Conservation (phyloP, 2,888 invertebrate species). For the Mayetiola destructor region DNA sequence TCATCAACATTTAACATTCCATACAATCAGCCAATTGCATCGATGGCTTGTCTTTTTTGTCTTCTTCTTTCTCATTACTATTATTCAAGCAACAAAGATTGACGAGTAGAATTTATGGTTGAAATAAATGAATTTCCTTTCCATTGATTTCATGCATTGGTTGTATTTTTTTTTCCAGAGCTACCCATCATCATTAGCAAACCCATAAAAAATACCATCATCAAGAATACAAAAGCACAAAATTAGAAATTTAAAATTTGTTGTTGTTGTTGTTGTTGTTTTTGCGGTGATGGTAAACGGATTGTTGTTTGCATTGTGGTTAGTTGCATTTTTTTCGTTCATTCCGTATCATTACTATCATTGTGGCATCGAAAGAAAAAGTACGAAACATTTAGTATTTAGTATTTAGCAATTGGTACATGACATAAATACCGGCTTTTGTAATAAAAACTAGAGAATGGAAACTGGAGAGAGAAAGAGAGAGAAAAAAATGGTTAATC, state of each 20-base stretch:
- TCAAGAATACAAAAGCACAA: conserved; percentile 1
- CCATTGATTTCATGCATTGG: too few relatives aligned
- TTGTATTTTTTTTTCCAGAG: too few relatives aligned
- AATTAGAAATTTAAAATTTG: conserved; percentile 9
- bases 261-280: background rate
- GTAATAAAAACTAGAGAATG: background rate
- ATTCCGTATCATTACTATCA: too few relatives aligned
- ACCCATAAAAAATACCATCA: background rate
- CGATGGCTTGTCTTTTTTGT: too few relatives aligned
- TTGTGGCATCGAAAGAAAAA: conserved; percentile 1
- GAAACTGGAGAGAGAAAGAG: background rate
- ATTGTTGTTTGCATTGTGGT: background rate
- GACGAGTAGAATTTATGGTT: too few relatives aligned
- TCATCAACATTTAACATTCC: too few relatives aligned
- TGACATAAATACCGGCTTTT: conserved; percentile 12
- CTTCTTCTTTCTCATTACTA: too few relatives aligned
- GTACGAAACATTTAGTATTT: too few relatives aligned
- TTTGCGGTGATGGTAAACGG: background rate
- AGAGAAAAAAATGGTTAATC: background rate
- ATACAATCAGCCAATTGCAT: too few relatives aligned
- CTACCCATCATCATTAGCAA: conserved; percentile 6
- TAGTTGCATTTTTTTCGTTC: too few relatives aligned
- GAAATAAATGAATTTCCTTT: too few relatives aligned
- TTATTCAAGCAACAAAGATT: too few relatives aligned
- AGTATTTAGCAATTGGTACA: conserved; percentile 7